phyloP scores from a whole-genome alignment of 1,140 invertebrate genomes.

The Manduca sexta region DNA sequence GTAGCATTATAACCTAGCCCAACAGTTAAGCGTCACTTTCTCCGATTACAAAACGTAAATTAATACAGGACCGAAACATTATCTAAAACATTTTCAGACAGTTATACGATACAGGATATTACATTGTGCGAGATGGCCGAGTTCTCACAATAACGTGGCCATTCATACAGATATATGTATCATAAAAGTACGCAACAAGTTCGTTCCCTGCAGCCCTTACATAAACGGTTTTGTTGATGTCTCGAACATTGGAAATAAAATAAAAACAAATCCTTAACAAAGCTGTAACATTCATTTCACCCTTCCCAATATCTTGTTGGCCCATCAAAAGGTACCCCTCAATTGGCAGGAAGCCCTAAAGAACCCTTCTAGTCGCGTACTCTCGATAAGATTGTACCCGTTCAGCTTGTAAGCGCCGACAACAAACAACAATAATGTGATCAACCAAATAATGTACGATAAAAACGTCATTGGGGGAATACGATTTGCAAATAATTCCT shows the following conservation, averaged over 20 bases:
- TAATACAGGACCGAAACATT: too few relatives aligned
- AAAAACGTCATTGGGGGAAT: conserved; percentile 9
- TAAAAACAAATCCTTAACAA: conserved; percentile 6
- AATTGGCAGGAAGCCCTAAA: conserved; percentile 14
- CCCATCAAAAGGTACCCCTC: conserved; percentile 12
- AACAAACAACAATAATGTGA: conserved; percentile 20
- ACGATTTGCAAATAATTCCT: neutral
- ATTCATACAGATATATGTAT: too few relatives aligned
- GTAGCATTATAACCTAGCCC: too few relatives aligned
- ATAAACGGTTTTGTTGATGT: neutral
- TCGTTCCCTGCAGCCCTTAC: too few relatives aligned
- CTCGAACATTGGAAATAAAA: conserved; percentile 2
- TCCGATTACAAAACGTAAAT: too few relatives aligned
- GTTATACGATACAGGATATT: too few relatives aligned
- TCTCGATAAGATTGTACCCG: conserved; percentile 17
- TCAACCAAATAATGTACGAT: conserved; percentile 13
- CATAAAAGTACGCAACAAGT: too few relatives aligned
- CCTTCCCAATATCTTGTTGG: conserved; percentile 10
- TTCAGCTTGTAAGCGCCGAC: conserved; percentile 14
- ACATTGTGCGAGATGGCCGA: too few relatives aligned
- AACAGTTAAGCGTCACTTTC: too few relatives aligned
- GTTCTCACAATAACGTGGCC: too few relatives aligned
- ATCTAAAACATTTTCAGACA: too few relatives aligned
- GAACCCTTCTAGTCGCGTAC: conserved; percentile 16
- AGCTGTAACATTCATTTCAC: conserved; percentile 9